Conservation (phyloP, 2,113 vertebrate genomes). For the Rhinichthys klamathensis region DNA sequence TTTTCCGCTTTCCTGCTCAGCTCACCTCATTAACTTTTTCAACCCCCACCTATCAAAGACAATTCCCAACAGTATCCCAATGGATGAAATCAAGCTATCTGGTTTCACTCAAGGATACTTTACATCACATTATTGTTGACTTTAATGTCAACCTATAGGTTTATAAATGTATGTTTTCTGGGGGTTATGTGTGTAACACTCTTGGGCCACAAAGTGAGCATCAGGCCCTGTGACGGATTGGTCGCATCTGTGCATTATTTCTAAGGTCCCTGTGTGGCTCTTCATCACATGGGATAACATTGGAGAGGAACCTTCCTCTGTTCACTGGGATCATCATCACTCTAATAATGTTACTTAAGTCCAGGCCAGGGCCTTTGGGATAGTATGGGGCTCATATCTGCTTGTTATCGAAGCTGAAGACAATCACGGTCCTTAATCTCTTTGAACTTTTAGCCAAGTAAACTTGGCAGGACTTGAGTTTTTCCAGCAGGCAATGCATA, state of each 20-base stretch:
- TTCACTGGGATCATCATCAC: slow-evolving; percentile 38
- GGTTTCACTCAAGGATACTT: not conserved
- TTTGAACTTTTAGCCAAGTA: slow-evolving; percentile 40
- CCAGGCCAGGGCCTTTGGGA: slow-evolving; percentile 2
- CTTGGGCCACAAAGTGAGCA: not conserved
- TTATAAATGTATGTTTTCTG: not conserved
- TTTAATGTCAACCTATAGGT: not conserved
- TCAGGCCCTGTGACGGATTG: not conserved
- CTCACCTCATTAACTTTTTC: not conserved
- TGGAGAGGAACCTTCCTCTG: not conserved
- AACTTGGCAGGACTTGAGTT: slow-evolving; percentile 51
- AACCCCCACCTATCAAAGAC: not conserved
- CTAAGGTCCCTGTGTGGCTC: slow-evolving; percentile 14
- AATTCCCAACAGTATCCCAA: not conserved
- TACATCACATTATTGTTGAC: not conserved
- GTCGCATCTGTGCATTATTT: slow-evolving; percentile 3
- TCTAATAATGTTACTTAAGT: slow-evolving; percentile 52
- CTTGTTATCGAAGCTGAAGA: slow-evolving; percentile 54
- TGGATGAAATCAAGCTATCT: not conserved
- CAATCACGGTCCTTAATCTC: slow-evolving; percentile 49
- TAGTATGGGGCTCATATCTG: slow-evolving; percentile 33
- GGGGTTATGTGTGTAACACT: slow-evolving; percentile 11
- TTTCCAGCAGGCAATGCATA: slow-evolving; percentile 31
- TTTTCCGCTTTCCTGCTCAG: not conserved
- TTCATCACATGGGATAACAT: slow-evolving; percentile 30